Conservation (phyloP, 2,888 invertebrate species). For the Rhagonycha fulva region DNA sequence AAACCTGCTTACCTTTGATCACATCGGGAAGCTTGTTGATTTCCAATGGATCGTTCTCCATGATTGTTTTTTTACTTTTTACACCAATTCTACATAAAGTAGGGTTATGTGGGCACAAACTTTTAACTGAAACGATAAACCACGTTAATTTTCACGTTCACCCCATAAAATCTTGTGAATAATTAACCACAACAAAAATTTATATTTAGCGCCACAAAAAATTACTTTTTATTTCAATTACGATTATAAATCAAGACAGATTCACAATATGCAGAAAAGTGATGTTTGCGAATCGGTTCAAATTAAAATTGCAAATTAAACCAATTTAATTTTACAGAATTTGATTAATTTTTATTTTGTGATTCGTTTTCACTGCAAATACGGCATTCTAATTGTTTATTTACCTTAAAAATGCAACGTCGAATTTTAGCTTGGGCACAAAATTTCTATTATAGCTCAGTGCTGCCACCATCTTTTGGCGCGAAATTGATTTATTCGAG, state of each 20-base stretch:
- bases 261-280: conserved; percentile 16
- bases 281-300: neutral
- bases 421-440: conserved; percentile 20
- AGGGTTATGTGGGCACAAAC: conserved; percentile 9
- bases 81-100: neutral
- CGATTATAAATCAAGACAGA: conserved; percentile 18
- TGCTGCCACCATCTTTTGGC: conserved; percentile 22
- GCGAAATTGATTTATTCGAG: conserved; percentile 7
- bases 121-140: neutral
- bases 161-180: neutral
- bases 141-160: neutral
- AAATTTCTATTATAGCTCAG: neutral
- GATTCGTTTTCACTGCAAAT: neutral
- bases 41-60: conserved; percentile 30
- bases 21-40: conserved; percentile 38
- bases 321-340: neutral
- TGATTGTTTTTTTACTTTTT: neutral
- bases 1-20: conserved; percentile 39
- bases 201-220: conserved; percentile 37
- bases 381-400: neutral
- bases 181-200: conserved; percentile 13
- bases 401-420: conserved; percentile 19
- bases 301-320: neutral
- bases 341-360: neutral
- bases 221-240: conserved; percentile 33